Base-by-base conservation (phyloP, 1,140 invertebrate species). In the Trichogramma pretiosum region DNA sequence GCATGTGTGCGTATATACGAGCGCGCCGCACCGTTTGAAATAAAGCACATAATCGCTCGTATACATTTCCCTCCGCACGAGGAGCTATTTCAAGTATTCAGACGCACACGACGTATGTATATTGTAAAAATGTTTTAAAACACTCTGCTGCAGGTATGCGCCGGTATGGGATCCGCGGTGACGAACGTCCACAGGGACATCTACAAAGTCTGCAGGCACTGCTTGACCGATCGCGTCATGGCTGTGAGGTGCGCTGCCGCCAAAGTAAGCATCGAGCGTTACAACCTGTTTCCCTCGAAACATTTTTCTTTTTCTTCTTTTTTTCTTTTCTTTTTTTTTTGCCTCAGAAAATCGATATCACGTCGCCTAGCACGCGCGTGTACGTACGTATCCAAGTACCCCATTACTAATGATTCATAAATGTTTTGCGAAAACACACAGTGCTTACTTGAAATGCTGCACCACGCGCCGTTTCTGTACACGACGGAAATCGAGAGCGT, bases 401-500 rank as follows among this genome's bases (percentile, higher is more conserved):
- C n/a, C n/a, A 41, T 14, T 21, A 24, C 19, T 18, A 37, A 11
- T 26, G n/a, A 22, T 22, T 21, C 53, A 46, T 17, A 42, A 9
- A 36, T 19, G 2, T 28, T 4, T 24, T 5, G 35, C 14, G 17
- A 21, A 48, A 38, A 37, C 49, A 49, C 64, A 13, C 61, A 89
- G 79, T 95, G 92, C 74, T 75, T 96, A 45, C 67, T 85, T 42
- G 85, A 90, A 72, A 85, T 97, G 79, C 76, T 93, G n/a, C 84
- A 88, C 59, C 84, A 93, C 64, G 85, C 88, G 2, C 78, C 83
- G 28, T 93, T 93, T 68, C 73, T 95, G 35, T 91, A 91, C 63
- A 89, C 88, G 9, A 82, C 81, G 3, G 93, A 97, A 68, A 73
- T 96, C 46, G 93, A 97, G 65, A 92, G 82, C 56, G 74, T 94